Percentiles rank a stretch among this genome's conserved stretches.
Conservation (phyloP, 2,113 vertebrate species). For the Rhynchopsitta pachyrhyncha region DNA sequence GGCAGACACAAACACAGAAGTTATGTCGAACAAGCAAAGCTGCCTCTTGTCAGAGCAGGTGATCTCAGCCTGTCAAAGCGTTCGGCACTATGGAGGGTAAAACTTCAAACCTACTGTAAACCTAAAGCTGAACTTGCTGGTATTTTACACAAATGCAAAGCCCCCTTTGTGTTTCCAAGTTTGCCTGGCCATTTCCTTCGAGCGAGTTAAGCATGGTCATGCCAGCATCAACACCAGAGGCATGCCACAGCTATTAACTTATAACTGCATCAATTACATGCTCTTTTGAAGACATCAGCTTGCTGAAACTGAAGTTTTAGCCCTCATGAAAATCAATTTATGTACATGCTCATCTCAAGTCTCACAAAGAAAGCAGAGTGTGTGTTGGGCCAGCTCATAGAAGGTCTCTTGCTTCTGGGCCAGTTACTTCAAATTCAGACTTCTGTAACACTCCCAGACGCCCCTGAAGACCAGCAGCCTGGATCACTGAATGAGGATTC, state of each 20-base stretch:
- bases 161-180: neutral
- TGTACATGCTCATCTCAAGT: neutral
- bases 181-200: neutral
- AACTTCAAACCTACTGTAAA: neutral
- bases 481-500: neutral
- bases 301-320: neutral
- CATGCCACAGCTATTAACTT: neutral
- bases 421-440: neutral
- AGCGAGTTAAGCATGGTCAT: neutral
- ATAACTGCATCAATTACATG: accelerated
- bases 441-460: neutral
- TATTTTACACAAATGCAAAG: neutral
- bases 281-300: neutral
- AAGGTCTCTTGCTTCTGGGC: neutral
- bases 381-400: accelerated
- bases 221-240: neutral
- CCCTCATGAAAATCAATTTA: neutral
- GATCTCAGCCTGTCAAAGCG: neutral
- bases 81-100: neutral
- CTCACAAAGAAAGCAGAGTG: neutral
- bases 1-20: neutral
- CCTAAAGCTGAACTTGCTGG: neutral
- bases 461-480: neutral
- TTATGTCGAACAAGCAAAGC: neutral
- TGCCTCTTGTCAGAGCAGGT: neutral